Evolutionary conservation across 1,140 invertebrate genomes (phyloP), one percentile per base, ranked within the genome.

Genomic region (Apis laboriosa): DNA sequence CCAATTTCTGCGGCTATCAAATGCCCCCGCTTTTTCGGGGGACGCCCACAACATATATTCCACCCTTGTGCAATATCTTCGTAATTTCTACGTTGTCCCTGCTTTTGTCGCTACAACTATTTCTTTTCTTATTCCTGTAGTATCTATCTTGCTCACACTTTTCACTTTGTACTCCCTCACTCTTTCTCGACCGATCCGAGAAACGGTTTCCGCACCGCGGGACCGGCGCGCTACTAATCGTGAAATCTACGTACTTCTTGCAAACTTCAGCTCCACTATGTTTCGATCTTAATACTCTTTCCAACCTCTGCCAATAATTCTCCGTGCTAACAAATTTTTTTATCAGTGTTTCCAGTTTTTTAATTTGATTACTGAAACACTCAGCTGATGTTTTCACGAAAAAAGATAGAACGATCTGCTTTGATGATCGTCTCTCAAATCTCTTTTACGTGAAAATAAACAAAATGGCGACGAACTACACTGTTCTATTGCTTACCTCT

Each of bases 1-100:
- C 91, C 92, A 92, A 92, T 92, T 92, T 93, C 92, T 92, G 89
- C 90, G 87, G 86, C 88, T 81, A 87, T 90, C 86, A 86, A 88
- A 82, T 92, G 91, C 87, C 91, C 90, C 90, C 90, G 89, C 84
- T 86, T 80, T 84, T 80, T 88, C 80, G 86, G 90, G 89, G 90
- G 90, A 93, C 91, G 90, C 91, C 90, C 91, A 91, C 90, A 85
- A 63, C 89, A 89, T 90, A 89, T 91, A 91, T 91, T 91, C 86
- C 86, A 89, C 86, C 87, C 79, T 89, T 61, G 77, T 73, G 76
- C 83, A 85, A 84, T 80, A 80, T 84, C 77, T 79, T 77, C 66
- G 84, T 83, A 71, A 77, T 77, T 72, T 58, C 60, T 84, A 74
- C 83, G 72, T 64, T 79, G 60, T 60, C 73, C 61, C 17, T 73